Evolutionary conservation across 1,140 invertebrate species (phyloP).

Genomic region (Drosophila orena): DNA sequence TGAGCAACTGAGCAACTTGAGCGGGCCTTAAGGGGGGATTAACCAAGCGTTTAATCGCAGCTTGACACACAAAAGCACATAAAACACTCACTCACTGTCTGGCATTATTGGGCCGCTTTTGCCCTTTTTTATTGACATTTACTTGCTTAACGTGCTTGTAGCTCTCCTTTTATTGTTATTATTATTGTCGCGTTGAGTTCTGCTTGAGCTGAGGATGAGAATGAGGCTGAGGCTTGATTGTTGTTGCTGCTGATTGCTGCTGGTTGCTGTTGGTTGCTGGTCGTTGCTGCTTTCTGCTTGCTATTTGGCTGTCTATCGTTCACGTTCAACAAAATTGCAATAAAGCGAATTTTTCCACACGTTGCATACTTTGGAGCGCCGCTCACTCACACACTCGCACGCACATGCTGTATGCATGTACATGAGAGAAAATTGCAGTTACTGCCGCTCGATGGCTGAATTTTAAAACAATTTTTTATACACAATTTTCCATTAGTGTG

Average conservation of each 20-base stretch:
- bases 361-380: constrained; percentile 77
- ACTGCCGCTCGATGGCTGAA: constrained; percentile 72
- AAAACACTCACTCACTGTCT: constrained; percentile 21
- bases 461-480: constrained; percentile 80
- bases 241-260: constrained; percentile 11
- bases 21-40: constrained; percentile 62
- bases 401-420: background rate
- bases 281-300: constrained; percentile 6
- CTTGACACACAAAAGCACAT: constrained; percentile 55
- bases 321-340: constrained; percentile 68
- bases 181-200: constrained; percentile 57
- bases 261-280: background rate
- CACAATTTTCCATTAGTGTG: constrained; percentile 63
- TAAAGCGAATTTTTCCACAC: constrained; percentile 76
- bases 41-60: constrained; percentile 77
- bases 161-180: constrained; percentile 53
- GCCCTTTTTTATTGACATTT: constrained; percentile 71
- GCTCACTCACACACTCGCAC: constrained; percentile 43
- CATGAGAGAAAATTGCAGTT: constrained; percentile 64
- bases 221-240: constrained; percentile 19
- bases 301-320: constrained; percentile 39
- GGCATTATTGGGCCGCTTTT: constrained; percentile 13
- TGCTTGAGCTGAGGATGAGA: constrained; percentile 1
- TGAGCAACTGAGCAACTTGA: constrained; percentile 24
- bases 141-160: constrained; percentile 71